Conservation (phyloP, 2,113 vertebrate species). For the Archilochus colubris region DNA sequence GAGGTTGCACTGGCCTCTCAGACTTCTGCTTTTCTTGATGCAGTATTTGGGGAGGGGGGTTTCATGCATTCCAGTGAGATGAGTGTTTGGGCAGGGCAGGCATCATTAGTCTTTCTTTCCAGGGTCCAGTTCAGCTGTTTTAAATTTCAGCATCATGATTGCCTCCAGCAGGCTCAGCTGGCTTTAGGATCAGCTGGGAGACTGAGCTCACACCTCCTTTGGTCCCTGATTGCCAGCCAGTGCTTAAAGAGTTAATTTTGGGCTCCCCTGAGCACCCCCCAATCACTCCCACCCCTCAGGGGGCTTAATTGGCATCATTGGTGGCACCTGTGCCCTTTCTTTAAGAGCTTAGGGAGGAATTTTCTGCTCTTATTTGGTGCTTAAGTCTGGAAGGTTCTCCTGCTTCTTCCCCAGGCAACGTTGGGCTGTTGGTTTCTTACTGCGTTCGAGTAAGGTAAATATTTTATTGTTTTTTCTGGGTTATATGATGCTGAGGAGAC, state of each 20-base stretch:
- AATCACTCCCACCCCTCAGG: fast-evolving
- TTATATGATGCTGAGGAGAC: fast-evolving
- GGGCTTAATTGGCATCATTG: fast-evolving
- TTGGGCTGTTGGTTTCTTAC: no score
- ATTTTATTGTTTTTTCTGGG: neutral
- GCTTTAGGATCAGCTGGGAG: neutral
- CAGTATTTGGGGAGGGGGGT: fast-evolving
- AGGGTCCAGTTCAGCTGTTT: neutral
- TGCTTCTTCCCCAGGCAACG: fast-evolving
- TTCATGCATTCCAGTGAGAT: neutral
- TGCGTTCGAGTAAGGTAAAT: neutral
- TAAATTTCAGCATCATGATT: fast-evolving
- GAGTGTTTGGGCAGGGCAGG: no score
- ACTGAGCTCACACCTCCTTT: fast-evolving
- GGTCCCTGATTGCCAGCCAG: fast-evolving
- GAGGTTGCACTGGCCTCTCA: neutral
- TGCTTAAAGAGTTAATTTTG: neutral
- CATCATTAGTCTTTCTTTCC: neutral
- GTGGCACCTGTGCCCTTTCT: neutral
- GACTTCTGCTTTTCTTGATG: neutral
- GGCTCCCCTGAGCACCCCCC: neutral
- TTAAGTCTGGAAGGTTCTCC: neutral
- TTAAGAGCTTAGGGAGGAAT: fast-evolving
- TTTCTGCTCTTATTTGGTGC: fast-evolving
- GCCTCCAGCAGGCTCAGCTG: no score